Evolutionary conservation across 1,140 invertebrate species (phyloP).

Genomic region (Drosophila bocqueti): DNA sequence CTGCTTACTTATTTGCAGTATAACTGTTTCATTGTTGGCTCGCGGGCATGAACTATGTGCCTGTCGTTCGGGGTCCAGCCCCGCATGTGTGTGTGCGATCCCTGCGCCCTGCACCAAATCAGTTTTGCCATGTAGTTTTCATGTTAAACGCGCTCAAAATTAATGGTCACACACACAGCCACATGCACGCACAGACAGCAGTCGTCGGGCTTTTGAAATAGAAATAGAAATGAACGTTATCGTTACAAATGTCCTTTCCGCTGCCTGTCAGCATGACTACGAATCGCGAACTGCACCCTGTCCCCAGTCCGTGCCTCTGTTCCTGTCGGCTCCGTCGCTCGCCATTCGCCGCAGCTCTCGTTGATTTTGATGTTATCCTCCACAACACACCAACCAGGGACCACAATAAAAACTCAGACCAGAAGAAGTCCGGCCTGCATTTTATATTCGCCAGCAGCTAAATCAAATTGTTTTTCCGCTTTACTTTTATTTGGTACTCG

Average conservation of each 20-base stretch:
- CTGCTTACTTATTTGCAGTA: constrained; percentile 80
- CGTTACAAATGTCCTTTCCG: constrained; percentile 81
- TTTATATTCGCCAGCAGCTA: constrained; percentile 74
- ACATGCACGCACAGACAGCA: constrained; percentile 10
- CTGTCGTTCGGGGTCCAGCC: constrained; percentile 23
- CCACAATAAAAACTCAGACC: background rate
- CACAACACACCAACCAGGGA: background rate
- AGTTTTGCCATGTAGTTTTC: constrained; percentile 81
- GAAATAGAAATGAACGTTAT: constrained; percentile 77
- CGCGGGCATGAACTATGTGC: constrained; percentile 74
- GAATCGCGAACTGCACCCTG: constrained; percentile 24
- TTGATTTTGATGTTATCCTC: constrained; percentile 68
- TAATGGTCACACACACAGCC: constrained; percentile 68
- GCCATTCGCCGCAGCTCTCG: constrained; percentile 42
- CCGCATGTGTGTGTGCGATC: constrained; percentile 26
- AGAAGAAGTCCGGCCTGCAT: constrained; percentile 40
- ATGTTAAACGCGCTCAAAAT: constrained; percentile 82
- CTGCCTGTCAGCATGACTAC: constrained; percentile 74
- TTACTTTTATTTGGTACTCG: constrained; percentile 37
- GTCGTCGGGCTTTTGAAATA: constrained; percentile 51
- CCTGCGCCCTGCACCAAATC: constrained; percentile 66
- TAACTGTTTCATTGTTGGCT: constrained; percentile 82
- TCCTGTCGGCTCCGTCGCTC: constrained; percentile 19
- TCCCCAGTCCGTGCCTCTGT: background rate
- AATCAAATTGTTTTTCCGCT: constrained; percentile 74